Base-by-base conservation (phyloP, 1,140 invertebrate genomes). In the Orius insidiosus region DNA sequence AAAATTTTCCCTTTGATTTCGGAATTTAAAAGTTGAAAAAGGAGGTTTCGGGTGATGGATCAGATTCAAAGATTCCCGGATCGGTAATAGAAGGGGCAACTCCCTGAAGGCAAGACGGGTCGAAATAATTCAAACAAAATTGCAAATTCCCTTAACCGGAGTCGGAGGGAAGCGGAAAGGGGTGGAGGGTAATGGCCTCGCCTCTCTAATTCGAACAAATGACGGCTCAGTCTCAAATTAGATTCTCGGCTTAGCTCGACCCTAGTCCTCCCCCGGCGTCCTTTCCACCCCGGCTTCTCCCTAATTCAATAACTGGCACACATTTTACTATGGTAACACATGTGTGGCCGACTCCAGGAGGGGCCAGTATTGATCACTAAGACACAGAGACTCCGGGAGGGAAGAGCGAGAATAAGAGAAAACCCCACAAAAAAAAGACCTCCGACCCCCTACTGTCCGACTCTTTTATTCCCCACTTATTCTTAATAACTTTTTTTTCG, bases 231-330 rank as follows among this genome's bases (percentile, higher is more conserved):
- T 49, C 49, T 41, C 45, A 49, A 54, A 54, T 54, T 54, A 54
- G 53, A 54, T 54, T 51, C 38, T 19, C 24, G 37, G 19, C 39
- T 43, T 40, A 43, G 33, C 40, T 41, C 41, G 34, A 31, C 43
- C 44, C 19, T 19, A 18, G 30, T 35, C 42, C 13, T 16, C 35
- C 36, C 40, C 36, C 45, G n/a, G 2, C 32, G 36, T 42, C 34
- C 46, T 34, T 46, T 7, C 32, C 46, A 37, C 45, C 43, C 16
- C 19, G n/a, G n/a, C 5, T 42, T 30, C 45, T 41, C 13, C 44
- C 52, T 53, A 51, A 53, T 53, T 51, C 53, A 54, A 54, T 54
- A 54, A 47, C 53, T 54, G 48, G 50, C 53, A 51, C 53, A 54
- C 53, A 54, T 54, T 54, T 54, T 50, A 50, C 50, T 54, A 51